Conservation (phyloP, 2,113 vertebrate genomes). For the Mastomys natalensis region DNA sequence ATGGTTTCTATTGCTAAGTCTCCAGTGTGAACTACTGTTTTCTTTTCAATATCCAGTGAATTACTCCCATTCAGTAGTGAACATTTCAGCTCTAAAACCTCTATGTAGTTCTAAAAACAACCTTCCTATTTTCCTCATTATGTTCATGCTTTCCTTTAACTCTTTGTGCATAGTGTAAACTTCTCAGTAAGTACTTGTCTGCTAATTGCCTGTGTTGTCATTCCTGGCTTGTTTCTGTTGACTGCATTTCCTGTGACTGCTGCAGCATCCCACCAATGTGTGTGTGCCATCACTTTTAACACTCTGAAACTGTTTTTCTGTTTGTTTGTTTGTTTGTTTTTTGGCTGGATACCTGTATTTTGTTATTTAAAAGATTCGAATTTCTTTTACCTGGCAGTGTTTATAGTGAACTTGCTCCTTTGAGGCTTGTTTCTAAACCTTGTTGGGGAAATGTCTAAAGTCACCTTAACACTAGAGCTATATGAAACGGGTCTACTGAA, state of each 20-base stretch:
- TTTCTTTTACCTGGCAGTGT: neutral
- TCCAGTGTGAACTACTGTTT: neutral
- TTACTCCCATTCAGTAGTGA: neutral
- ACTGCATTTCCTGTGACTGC: neutral
- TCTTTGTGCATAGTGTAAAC: neutral
- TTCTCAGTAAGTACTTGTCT: neutral
- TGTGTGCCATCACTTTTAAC: neutral
- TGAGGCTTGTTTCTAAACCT: neutral
- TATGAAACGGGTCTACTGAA: neutral
- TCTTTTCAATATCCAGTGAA: neutral
- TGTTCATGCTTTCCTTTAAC: neutral
- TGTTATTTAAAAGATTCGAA: neutral
- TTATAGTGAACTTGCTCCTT: neutral
- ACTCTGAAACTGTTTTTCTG: neutral
- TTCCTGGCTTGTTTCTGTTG: neutral
- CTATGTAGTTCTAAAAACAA: neutral
- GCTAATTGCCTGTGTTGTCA: neutral
- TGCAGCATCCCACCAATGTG: neutral
- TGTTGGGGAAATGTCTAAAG: neutral
- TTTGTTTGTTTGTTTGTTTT: neutral
- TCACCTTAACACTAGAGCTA: neutral
- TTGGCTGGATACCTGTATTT: neutral
- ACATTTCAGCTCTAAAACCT: neutral
- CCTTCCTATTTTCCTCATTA: neutral
- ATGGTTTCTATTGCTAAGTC: neutral